Evolutionary conservation across 2,797 vertebrate genomes (phyloP), one percentile per base, ranked within the genome.

Genomic region (Chrosomus eos): DNA sequence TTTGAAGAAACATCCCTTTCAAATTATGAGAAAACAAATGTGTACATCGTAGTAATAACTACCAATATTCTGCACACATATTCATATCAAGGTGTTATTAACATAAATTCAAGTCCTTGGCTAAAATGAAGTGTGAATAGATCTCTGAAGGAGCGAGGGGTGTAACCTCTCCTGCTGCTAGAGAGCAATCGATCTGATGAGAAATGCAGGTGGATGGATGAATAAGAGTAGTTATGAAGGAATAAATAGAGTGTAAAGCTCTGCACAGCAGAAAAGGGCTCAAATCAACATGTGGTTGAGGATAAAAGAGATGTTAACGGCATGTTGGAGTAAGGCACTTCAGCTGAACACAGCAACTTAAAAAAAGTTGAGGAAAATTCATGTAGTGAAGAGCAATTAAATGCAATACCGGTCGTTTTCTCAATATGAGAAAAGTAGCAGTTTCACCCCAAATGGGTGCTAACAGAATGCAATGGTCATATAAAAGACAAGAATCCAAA

Each of bases 401-500:
- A 9, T 82, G 43, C 84, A 26, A 85, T 84, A 58, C 66, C 7
- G 83, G 84, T 71, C 86, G 5, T 73, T 83, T 89, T 94, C 90
- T 92, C 90, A 93, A 91, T 90, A 86, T 93, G 92, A 94, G 93
- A 92, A 51, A 89, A 80, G 48, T 84, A 9, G 60, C 51, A 86
- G 60, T 82, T 86, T 66, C 80, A 81, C 71, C 66, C 64, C 51
- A 76, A 28, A 78, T 16, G 53, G 62, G 70, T 67, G 74, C 19
- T 45, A 58, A 80, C 53, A 55, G 53, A 8, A 72, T 51, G 82
- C 73, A 64, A 68, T 23, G 31, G 8, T 72, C 23, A 64, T 66
- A 48, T 64, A 73, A 73, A 80, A 26, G 11, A 55, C 45, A 51
- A 70, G 18, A 76, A 77, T 45, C 13, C 13, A 3, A 3, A 9